Percentiles rank a stretch among this genome's conserved stretches.
These are phyloP conservation scores for Leucoptera coffeella DNA, from an alignment of 2,888 invertebrate species.

Conservation along the genomic window DNA sequence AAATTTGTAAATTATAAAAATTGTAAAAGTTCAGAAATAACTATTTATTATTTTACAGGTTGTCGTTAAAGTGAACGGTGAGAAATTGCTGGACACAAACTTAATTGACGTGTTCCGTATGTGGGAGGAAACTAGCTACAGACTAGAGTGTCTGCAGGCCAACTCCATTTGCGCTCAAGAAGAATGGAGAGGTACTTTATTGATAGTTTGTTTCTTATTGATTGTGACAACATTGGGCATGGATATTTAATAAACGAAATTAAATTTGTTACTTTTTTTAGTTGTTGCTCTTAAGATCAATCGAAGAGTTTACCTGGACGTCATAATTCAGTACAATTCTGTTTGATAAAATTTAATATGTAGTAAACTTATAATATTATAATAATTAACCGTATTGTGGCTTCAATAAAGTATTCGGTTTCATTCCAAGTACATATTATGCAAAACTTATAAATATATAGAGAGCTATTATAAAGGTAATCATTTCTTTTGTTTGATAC, in stretches of 20 bases:
- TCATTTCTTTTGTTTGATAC: not conserved
- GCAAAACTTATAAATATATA: slow-evolving; percentile 2
- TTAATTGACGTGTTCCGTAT: slow-evolving; percentile 66
- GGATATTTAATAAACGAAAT: too few relatives aligned
- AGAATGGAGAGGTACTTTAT: slow-evolving; percentile 68
- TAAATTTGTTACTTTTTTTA: too few relatives aligned
- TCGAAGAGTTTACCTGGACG: too few relatives aligned
- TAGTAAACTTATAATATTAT: too few relatives aligned
- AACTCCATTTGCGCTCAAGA: slow-evolving; percentile 71
- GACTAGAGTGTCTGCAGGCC: slow-evolving; percentile 79
- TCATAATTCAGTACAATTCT: too few relatives aligned
- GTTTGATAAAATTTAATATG: too few relatives aligned
- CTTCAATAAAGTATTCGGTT: too few relatives aligned
- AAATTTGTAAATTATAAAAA: too few relatives aligned
- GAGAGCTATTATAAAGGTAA: not conserved
- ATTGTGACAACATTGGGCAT: too few relatives aligned
- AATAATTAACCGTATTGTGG: too few relatives aligned
- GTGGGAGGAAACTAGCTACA: slow-evolving; percentile 96
- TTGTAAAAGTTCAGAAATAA: not conserved
- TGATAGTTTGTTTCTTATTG: too few relatives aligned
- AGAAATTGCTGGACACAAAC: slow-evolving; percentile 53
- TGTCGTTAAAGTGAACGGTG: slow-evolving; percentile 52
- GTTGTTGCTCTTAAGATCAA: not conserved
- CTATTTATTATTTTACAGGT: slow-evolving; percentile 17
- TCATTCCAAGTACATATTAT: not conserved